These are phyloP conservation scores for Podarcis raffonei DNA, from an alignment of 2,113 vertebrate species.

Conservation along the genomic window DNA sequence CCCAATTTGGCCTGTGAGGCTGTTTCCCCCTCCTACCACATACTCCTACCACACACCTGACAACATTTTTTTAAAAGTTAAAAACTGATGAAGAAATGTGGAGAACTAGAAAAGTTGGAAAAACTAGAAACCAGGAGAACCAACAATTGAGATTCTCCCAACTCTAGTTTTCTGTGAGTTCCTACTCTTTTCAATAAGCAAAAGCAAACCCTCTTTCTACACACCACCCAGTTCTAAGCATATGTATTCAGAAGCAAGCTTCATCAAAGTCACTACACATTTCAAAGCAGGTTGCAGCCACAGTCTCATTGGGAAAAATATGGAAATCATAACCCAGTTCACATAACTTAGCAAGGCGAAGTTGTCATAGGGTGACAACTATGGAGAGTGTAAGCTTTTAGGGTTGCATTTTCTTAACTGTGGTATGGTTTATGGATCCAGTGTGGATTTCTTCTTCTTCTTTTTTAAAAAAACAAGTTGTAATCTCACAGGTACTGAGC, in stretches of 20 bases:
- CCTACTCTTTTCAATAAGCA: background rate
- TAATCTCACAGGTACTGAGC: background rate
- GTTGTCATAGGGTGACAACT: background rate
- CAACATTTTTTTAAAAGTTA: too few species aligned
- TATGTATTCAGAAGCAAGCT: background rate
- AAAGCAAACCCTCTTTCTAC: background rate
- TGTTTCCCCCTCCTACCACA: too few species aligned
- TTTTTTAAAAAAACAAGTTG: constrained; percentile 2
- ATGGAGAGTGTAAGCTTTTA: background rate
- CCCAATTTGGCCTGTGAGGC: too few species aligned
- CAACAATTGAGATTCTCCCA: too few species aligned
- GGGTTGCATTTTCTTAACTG: background rate
- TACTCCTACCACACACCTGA: too few species aligned
- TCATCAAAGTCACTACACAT: background rate
- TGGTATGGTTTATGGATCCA: background rate
- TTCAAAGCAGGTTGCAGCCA: background rate
- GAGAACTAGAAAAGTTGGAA: too few species aligned
- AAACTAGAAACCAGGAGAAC: too few species aligned
- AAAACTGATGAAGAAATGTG: too few species aligned
- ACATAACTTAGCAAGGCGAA: background rate
- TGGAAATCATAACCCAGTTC: background rate
- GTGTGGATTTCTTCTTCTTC: background rate
- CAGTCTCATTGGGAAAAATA: constrained; percentile 5
- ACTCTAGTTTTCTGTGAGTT: too few species aligned
- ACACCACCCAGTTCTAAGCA: background rate